phyloP scores from a whole-genome alignment of 1,140 invertebrate genomes.

The Camponotus floridanus region DNA sequence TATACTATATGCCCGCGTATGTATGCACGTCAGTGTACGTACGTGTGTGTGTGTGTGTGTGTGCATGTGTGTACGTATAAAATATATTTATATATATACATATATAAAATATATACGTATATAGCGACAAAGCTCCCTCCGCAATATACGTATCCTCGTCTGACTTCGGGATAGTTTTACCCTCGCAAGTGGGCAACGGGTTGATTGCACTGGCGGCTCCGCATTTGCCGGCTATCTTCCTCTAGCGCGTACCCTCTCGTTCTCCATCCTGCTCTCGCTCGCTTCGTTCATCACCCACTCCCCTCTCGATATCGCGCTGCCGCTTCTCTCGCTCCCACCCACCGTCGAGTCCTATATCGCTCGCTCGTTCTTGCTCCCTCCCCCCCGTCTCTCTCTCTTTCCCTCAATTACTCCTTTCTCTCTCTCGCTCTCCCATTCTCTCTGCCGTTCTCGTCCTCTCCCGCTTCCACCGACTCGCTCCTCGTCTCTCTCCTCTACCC shows the following conservation, averaged over 20 bases:
- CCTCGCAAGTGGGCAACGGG: constrained; percentile 82
- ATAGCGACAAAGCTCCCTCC: constrained; percentile 63
- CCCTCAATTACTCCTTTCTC: too few species aligned
- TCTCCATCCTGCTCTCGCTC: constrained; percentile 51
- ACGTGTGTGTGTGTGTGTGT: background rate
- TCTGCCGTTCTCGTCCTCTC: constrained; percentile 63
- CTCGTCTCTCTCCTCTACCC: constrained; percentile 65
- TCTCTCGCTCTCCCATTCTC: constrained; percentile 56
- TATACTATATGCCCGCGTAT: background rate
- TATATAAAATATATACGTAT: constrained; percentile 28
- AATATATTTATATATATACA: constrained; percentile 23
- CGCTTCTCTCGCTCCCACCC: constrained; percentile 54
- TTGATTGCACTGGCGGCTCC: constrained; percentile 85
- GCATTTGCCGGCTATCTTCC: constrained; percentile 77
- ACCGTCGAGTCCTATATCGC: constrained; percentile 53
- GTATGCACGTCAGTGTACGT: background rate
- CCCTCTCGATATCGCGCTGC: constrained; percentile 49
- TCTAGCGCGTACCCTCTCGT: constrained; percentile 44
- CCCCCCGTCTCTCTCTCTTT: constrained; percentile 58
- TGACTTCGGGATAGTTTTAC: constrained; percentile 83
- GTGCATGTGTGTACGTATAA: background rate
- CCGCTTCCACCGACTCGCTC: constrained; percentile 45
- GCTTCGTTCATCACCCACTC: constrained; percentile 56
- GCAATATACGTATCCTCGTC: constrained; percentile 78
- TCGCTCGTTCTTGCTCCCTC: constrained; percentile 62